Evolutionary conservation across 2,797 vertebrate genomes (phyloP).

Genomic region (Liparis tanakae): DNA sequence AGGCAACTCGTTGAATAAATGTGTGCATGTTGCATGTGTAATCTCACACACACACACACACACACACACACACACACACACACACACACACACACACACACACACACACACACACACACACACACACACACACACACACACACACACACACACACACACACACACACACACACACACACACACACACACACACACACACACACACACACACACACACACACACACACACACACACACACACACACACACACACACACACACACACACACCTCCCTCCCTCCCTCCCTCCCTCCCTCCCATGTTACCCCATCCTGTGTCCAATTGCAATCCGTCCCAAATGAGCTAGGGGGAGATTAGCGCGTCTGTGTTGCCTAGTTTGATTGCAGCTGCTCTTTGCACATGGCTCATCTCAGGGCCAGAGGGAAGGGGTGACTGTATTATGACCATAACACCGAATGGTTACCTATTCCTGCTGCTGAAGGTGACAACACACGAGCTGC

Average conservation of each 20-base stretch:
- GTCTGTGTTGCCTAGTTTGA: slow-evolving; percentile 33
- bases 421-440: neutral
- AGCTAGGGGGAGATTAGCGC: slow-evolving; percentile 45
- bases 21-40: neutral
- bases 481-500: slow-evolving; percentile 17
- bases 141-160: neutral
- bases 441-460: neutral
- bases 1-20: slow-evolving; percentile 3
- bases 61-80: neutral
- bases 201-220: neutral
- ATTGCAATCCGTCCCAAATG: slow-evolving; percentile 44
- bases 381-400: slow-evolving; percentile 61
- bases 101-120: neutral
- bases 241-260: neutral
- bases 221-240: no score
- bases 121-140: neutral
- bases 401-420: slow-evolving; percentile 38
- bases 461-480: neutral
- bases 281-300: neutral
- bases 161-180: neutral
- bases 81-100: neutral
- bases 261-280: neutral
- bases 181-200: neutral
- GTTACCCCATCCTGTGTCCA: slow-evolving; percentile 26
- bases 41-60: neutral